Evolutionary conservation across 2,888 invertebrate genomes (phyloP).

Genomic region (Adela reaumurella): DNA sequence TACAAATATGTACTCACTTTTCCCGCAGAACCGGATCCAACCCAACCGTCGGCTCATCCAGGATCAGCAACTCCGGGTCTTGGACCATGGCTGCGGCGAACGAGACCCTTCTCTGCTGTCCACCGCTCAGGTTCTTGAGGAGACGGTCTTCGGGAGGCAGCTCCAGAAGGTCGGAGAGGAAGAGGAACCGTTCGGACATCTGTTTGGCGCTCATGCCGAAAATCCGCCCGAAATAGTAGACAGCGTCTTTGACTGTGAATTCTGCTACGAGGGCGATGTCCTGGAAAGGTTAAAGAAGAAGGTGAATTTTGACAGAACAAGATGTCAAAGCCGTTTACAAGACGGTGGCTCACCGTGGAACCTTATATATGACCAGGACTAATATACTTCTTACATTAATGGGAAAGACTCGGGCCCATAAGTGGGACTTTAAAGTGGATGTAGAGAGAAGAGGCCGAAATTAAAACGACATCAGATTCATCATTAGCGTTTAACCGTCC

Average conservation of each 20-base stretch:
- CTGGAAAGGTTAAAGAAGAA: no score
- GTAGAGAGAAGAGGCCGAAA: no score
- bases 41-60: constrained; percentile 95
- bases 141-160: constrained; percentile 65
- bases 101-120: constrained; percentile 86
- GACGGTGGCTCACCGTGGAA: no score
- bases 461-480: no score
- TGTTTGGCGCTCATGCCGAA: constrained; percentile 67
- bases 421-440: no score
- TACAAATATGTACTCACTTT: constrained; percentile 49
- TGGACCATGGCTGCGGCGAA: constrained; percentile 86
- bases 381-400: no score
- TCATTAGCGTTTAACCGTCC: no score
- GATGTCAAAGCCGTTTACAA: no score
- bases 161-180: constrained; percentile 69
- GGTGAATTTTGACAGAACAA: no score
- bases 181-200: constrained; percentile 63
- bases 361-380: no score
- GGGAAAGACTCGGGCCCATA: no score
- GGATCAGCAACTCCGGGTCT: constrained; percentile 80
- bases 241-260: constrained; percentile 77
- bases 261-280: constrained; percentile 77
- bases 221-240: constrained; percentile 84
- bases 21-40: constrained; percentile 85
- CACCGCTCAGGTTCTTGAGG: constrained; percentile 77